Conservation (phyloP, 2,888 invertebrate species). For the Osmoderma eremita region DNA sequence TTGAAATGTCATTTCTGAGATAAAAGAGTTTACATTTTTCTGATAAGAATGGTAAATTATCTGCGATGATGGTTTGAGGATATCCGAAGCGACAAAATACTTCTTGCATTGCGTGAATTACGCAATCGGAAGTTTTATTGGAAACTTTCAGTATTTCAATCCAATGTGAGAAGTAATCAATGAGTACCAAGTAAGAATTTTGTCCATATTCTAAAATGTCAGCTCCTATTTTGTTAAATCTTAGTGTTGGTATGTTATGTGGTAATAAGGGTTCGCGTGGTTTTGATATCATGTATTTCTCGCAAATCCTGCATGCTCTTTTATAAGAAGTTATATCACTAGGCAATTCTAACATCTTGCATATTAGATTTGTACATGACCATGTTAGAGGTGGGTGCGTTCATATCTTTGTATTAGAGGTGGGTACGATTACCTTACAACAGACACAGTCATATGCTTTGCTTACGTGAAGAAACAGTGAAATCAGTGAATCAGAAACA, state of each 20-base stretch:
- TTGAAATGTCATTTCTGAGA: too few species aligned
- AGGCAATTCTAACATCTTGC: too few species aligned
- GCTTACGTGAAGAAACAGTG: too few species aligned
- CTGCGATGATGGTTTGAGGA: constrained; percentile 43
- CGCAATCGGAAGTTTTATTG: constrained; percentile 44
- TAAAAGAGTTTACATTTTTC: too few species aligned
- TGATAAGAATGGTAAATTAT: too few species aligned
- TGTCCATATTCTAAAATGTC: constrained; percentile 46
- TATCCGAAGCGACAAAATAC: constrained; percentile 49
- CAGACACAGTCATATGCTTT: too few species aligned
- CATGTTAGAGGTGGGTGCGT: too few species aligned
- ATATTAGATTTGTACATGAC: too few species aligned
- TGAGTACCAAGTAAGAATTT: constrained; percentile 44
- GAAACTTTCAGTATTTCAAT: constrained; percentile 41
- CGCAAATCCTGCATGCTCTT: constrained; percentile 46
- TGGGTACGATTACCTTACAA: too few species aligned
- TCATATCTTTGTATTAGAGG: too few species aligned
- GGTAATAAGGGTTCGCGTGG: constrained; percentile 47
- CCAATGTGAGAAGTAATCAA: constrained; percentile 50
- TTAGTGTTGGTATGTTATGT: constrained; percentile 46
- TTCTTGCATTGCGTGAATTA: constrained; percentile 47
- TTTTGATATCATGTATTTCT: constrained; percentile 45
- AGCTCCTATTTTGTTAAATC: constrained; percentile 46
- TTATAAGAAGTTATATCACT: constrained; percentile 38
- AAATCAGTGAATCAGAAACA: too few species aligned